These are phyloP conservation scores for Anoplopoma fimbria DNA, from an alignment of 2,113 vertebrate genomes.

Conservation along the genomic window DNA sequence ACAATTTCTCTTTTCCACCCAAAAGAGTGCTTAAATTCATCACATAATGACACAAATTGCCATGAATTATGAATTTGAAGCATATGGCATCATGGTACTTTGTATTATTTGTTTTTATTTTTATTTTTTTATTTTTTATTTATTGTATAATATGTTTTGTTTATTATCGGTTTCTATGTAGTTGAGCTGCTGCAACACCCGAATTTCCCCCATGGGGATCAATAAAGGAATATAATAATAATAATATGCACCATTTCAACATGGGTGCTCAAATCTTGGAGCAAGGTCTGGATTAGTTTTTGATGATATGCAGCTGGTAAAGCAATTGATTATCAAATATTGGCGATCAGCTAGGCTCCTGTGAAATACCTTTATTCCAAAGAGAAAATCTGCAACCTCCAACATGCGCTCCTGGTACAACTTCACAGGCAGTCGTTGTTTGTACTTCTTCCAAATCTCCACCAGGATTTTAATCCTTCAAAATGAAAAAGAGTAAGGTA, in stretches of 20 bases:
- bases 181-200: too few relatives aligned
- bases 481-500: constrained; percentile 33
- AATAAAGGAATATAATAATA: too few relatives aligned
- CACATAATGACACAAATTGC: neutral
- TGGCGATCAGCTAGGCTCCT: neutral
- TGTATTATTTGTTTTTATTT: too few relatives aligned
- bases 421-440: constrained; percentile 85
- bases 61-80: neutral
- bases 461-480: constrained; percentile 87
- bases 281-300: neutral
- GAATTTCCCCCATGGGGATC: too few relatives aligned
- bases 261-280: neutral
- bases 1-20: neutral
- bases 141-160: too few relatives aligned
- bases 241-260: too few relatives aligned
- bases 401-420: constrained; percentile 90
- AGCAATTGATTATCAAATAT: neutral
- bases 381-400: constrained; percentile 89
- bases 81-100: neutral
- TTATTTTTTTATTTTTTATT: too few relatives aligned
- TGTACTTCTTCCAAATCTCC: constrained; percentile 92
- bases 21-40: neutral
- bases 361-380: constrained; percentile 86
- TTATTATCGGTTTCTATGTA: too few relatives aligned
- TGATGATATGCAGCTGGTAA: neutral